Base-by-base conservation (phyloP, 1,140 invertebrate species). In the Berghia stephanieae region DNA sequence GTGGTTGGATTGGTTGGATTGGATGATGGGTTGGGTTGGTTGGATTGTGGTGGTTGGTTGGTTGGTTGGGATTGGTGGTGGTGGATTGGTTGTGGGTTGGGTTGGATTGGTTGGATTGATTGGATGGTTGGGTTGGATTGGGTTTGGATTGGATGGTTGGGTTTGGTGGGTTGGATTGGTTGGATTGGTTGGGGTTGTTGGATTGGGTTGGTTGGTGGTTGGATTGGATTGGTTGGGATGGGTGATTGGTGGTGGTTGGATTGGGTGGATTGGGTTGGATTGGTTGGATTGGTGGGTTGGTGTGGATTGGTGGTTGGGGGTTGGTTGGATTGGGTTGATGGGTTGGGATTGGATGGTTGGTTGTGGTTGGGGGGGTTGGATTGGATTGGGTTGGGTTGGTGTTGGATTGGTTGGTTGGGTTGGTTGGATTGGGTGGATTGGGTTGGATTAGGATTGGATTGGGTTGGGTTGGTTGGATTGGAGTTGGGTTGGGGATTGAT, bases 111-210 rank as follows among this genome's bases (percentile, higher is more conserved):
- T n/a, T n/a, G n/a, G n/a, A n/a, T n/a, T n/a, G n/a, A n/a, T n/a
- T n/a, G n/a, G n/a, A n/a, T n/a, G 21, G 4, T 21, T 60, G 55
- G 21, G 21, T 60, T 60, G 55, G 5, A 31, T 21, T 60, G 55
- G 21, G 21, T 60, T 60, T n/a, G 21, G 55, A 27, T 60, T 31
- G 55, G 55, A n/a, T 60, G 55, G 55, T n/a, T 60, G 24, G 55
- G 21, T n/a, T 60, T 60, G 55, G 5, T 60, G 55, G 21, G 21
- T 21, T 60, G 55, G 21, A 21, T 21, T 60, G 55, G 21, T 60
- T 60, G 55, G 55, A 31, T 60, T 60, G 55, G 55, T n/a, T 60
- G 24, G 55, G 34, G 21, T 21, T 60, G 55, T 60, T 60, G 55
- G 21, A 21, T 21, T 60, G 55, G 55, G 21, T 21, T 60, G 55